Evolutionary conservation across 2,113 vertebrate genomes (phyloP), one percentile per base, ranked within the genome.

Genomic region (Bos taurus): DNA sequence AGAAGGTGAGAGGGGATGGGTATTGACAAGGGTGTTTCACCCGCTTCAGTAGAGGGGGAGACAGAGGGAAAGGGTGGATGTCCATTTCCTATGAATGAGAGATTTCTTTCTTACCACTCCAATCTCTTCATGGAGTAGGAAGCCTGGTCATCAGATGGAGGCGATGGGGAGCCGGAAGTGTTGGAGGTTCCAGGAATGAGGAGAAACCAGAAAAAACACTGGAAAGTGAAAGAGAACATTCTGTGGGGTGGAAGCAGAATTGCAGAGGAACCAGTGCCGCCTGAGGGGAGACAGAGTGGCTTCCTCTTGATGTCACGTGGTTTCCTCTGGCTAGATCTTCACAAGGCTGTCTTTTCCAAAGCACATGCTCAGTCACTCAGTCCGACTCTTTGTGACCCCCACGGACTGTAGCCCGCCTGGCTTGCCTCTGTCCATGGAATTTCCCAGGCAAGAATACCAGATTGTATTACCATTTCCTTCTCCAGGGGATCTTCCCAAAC

Each of bases 151-250:
- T 16, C 25, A 74, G 6, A 14, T 40, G 81, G 94, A 88, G 54
- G 46, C 1, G 1, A 1, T 2, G 3, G 25, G 28, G 62, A 92
- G 4, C 13, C 14, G 48, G 17, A 81, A 6, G 14, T 14, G 2
- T 25, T 43, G 54, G 43, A 71, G 23, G 40, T 57, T 43, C 57
- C 36, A 81, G 78, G 90, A 95, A 16, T 9, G 46, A 54, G 17
- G 36, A 77, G 28, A 50, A 43, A 43, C 4, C 14, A 0, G 14
- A 21, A 50, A 4, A 91, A 7, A 71, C 14, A 3, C 43, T 46
- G 48, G 21, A 21, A 90, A 56, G 5, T 33, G 4, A n/a, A 92
- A 59, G 85, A 86, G 28, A 54, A 26, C 15, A 17, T 87, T 67
- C 9, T 36, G 59, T 21, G 30, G 50, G n/a, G 56, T 26, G 36